Evolutionary conservation across 2,888 invertebrate genomes (phyloP), one percentile per base, ranked within the genome.

Genomic region (Aplocera efformata): DNA sequence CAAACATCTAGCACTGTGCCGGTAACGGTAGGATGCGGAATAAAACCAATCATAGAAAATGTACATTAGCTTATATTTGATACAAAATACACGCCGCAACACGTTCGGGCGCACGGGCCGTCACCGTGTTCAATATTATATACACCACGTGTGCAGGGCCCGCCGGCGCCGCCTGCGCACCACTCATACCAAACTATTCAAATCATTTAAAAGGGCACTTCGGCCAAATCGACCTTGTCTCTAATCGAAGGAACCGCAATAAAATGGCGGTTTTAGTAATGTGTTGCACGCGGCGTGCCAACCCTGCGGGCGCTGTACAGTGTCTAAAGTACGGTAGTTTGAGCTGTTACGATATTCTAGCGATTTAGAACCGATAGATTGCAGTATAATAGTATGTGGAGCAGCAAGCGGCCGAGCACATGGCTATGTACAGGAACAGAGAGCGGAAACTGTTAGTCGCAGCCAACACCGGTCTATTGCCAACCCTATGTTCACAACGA

Each of bases 31-130:
- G 27, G 48, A 42, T 22, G 23, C 33, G 20, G 50, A 82, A 82
- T 80, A 76, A 84, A 83, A 83, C 82, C 76, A 80, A 53, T 52
- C 57, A 48, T 52, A 58, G 47, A 75, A 79, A 84, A 82, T 78
- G 71, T 83, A 79, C 78, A 83, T 81, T 78, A 64, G 70, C 72
- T 82, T 84, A 82, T 85, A 86, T 84, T 86, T 83, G 72, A 83
- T 79, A 82, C 76, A 79, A 83, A 81, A 79, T 75, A 78, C 78
- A 81, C 67, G 74, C 75, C 72, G 77, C 72, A 75, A 71, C 60
- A 66, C 45, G 36, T 43, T 45, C 42, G 13, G 48, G 38, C 47
- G 39, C 32, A 33, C 23, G 33, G 37, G 43, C 48, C 36, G 25
- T 47, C 10, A 69, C 69, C 72, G 63, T 72, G 69, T 69, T 68